Base-by-base conservation (phyloP, 2,888 invertebrate species). In the Epistrophe grossulariae region DNA sequence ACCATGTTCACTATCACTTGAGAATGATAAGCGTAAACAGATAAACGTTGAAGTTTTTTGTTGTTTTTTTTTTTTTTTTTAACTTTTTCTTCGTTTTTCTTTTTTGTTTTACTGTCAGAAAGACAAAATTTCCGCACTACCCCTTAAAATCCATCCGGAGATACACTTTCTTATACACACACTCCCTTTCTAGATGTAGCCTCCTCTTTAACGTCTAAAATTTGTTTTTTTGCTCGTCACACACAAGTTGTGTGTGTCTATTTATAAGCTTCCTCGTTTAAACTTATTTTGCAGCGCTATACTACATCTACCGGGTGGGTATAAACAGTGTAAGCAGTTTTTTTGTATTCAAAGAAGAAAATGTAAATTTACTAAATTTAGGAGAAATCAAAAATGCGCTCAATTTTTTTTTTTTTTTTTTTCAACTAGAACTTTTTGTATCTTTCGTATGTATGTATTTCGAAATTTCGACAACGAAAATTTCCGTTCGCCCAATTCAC, bases 291-390 rank as follows among this genome's bases (percentile, higher is more conserved):
- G 38, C 59, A 60, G 19, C 60, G 1, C 19, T 66, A 7, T 35
- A 31, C 43, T 31, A 57, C n/a, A n/a, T n/a, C 50, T 55, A 55
- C 52, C 40, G 77, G n/a, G 19, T 31, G 31, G 48, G 19, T 11
- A 57, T 13, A 57, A 13, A 9, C 19, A 28, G 71, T 19, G 15
- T 31, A 24, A 57, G 15, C 7, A 15, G 31, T 24, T 24, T 24
- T 24, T 35, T 17, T 7, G 13, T 52, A 43, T 55, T 15, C 24
- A 43, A 11, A n/a, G 28, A 45, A 31, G 35, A 74, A 81, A 64
- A 62, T 77, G 71, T 57, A 50, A 82, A 66, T 79, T 73, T 62
- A 83, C 83, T 79, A 73, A 83, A 83, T 73, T 83, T 83, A 83
- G 82, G 72, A 73, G 59, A 57, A 82, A 70, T 43, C 45, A 59